These are phyloP conservation scores for Butorides virescens DNA, from an alignment of 2,113 vertebrate genomes.

Conservation along the genomic window DNA sequence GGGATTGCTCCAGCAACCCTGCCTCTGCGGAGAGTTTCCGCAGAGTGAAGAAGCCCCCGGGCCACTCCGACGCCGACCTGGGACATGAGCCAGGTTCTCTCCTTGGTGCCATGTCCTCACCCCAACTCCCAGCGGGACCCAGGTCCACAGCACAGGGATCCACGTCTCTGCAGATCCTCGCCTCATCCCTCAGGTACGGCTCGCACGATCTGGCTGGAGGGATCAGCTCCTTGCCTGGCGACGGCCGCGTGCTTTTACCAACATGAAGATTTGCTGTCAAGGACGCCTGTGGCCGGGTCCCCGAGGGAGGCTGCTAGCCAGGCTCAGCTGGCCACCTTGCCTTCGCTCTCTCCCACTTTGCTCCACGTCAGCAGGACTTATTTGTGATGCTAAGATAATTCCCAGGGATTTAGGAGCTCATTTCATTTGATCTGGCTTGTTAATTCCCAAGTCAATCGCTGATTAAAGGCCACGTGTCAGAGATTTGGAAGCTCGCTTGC, in stretches of 20 bases:
- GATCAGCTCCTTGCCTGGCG: background rate
- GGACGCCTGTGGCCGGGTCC: background rate
- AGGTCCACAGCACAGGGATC: background rate
- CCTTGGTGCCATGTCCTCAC: background rate
- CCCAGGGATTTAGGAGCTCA: background rate
- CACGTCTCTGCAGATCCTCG: fast-evolving
- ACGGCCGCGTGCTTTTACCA: background rate
- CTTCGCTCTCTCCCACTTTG: background rate
- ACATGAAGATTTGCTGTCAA: background rate
- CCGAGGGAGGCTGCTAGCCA: background rate
- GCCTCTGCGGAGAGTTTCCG: background rate
- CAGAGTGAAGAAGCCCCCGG: background rate
- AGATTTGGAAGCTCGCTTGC: background rate
- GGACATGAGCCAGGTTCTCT: background rate
- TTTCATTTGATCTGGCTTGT: background rate
- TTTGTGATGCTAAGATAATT: background rate
- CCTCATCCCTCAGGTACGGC: background rate
- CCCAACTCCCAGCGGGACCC: background rate
- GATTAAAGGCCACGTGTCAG: background rate
- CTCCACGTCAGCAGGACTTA: background rate
- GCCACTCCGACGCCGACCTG: background rate
- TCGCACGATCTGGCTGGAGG: background rate
- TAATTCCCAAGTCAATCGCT: background rate
- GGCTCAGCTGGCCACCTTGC: background rate
- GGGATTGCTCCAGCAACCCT: background rate